phyloP scores from a whole-genome alignment of 2,113 vertebrate genomes.

The Ageneiosus marmoratus region DNA sequence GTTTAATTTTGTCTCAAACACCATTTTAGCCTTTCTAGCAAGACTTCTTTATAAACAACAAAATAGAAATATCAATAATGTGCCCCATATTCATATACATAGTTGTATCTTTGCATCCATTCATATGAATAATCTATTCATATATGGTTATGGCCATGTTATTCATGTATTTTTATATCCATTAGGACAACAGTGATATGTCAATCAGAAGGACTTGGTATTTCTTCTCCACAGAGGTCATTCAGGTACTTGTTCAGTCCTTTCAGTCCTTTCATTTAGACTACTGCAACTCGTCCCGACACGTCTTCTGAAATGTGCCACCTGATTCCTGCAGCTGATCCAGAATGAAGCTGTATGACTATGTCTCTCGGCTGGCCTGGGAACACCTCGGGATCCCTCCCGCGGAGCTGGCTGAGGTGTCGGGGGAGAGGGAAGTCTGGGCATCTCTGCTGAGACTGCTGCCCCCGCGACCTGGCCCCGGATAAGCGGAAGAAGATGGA shows the following conservation, averaged over 20 bases:
- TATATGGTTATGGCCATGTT: neutral
- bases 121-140: neutral
- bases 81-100: neutral
- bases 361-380: too few species aligned
- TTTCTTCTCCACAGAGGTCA: slow-evolving; percentile 1
- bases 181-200: neutral
- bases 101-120: neutral
- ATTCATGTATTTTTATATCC: neutral
- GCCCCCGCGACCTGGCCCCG: too few species aligned
- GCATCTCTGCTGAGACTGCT: too few species aligned
- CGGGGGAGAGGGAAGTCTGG: too few species aligned
- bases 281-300: neutral
- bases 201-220: neutral
- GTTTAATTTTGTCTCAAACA: neutral
- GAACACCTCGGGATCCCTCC: too few species aligned
- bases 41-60: neutral
- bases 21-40: neutral
- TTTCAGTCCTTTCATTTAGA: slow-evolving; percentile 9
- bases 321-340: neutral
- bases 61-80: neutral
- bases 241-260: neutral
- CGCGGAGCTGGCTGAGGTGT: too few species aligned
- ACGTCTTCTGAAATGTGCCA: neutral
- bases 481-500: too few species aligned
- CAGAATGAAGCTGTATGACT: slow-evolving; percentile 5